A percentile compares a stretch with the other conserved stretches of the same genome.
These are phyloP conservation scores for Lepus timidus DNA, from an alignment of 2,113 vertebrate species.

Conservation along the genomic window DNA sequence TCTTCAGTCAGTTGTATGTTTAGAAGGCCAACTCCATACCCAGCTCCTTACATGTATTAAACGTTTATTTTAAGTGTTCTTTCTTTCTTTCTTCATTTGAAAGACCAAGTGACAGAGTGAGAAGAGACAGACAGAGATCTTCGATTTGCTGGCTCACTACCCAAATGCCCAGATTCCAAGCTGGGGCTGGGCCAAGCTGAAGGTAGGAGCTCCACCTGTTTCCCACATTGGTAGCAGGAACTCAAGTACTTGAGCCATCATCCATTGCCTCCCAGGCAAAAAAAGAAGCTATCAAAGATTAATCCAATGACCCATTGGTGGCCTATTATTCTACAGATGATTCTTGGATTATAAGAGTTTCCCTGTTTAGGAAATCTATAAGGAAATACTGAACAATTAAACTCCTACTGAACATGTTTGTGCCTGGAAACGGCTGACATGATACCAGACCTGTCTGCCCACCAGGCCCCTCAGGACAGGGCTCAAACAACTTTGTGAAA, in stretches of 20 bases:
- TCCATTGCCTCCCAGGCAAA: no score
- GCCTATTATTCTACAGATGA: not conserved
- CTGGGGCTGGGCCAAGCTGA: no score
- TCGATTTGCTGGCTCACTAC: no score
- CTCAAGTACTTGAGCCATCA: no score
- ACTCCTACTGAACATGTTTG: not conserved
- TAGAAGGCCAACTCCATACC: not conserved
- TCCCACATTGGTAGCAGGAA: no score
- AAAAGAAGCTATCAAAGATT: not conserved
- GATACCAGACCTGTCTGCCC: not conserved
- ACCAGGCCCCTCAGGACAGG: not conserved
- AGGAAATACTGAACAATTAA: constrained; percentile 12
- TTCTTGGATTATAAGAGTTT: not conserved
- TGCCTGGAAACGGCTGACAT: not conserved
- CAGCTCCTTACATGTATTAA: not conserved
- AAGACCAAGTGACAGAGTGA: no score
- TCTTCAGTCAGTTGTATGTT: not conserved
- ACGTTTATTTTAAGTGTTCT: not conserved
- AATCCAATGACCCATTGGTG: not conserved
- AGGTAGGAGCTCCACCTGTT: no score
- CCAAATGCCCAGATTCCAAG: no score
- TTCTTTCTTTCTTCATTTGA: no score
- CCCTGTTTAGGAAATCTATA: not conserved
- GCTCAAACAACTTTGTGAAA: not conserved
- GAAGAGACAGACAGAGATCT: no score